These are phyloP conservation scores for Smittia aterrima DNA, from an alignment of 2,888 invertebrate species.

Conservation along the genomic window DNA sequence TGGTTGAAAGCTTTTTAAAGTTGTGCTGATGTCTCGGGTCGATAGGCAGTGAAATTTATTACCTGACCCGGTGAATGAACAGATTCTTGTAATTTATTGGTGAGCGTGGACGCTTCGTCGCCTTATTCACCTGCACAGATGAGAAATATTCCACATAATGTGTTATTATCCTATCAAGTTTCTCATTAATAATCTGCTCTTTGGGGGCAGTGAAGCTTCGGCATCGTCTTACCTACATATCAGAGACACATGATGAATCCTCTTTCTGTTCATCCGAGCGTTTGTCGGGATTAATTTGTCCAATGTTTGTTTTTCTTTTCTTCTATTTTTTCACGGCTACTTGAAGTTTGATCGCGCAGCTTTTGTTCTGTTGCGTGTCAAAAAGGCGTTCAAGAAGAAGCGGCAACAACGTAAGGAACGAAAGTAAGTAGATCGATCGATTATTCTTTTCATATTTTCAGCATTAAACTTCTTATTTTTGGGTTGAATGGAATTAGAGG, in stretches of 20 bases:
- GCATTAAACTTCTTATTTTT: no score
- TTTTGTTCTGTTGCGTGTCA: slow-evolving; percentile 80
- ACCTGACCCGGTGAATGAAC: no score
- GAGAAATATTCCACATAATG: neutral
- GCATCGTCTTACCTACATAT: neutral
- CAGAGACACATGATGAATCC: neutral
- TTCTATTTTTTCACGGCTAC: neutral
- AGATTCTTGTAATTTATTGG: no score
- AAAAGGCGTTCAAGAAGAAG: slow-evolving; percentile 87
- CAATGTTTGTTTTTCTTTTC: neutral
- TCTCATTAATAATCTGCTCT: slow-evolving; percentile 23
- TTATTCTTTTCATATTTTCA: neutral
- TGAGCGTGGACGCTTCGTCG: no score
- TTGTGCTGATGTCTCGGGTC: no score
- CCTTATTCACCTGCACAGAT: no score
- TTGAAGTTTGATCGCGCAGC: slow-evolving; percentile 69
- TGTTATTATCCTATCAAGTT: slow-evolving; percentile 27
- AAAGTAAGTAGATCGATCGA: slow-evolving; percentile 63
- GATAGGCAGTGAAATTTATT: no score
- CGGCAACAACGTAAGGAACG: slow-evolving; percentile 82
- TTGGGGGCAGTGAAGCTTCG: neutral
- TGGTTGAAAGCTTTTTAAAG: no score
- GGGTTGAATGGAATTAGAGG: no score
- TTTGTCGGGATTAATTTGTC: neutral
- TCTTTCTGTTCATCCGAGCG: neutral